Evolutionary conservation across 1,140 invertebrate genomes (phyloP).

Genomic region (Trichonephila clavata): DNA sequence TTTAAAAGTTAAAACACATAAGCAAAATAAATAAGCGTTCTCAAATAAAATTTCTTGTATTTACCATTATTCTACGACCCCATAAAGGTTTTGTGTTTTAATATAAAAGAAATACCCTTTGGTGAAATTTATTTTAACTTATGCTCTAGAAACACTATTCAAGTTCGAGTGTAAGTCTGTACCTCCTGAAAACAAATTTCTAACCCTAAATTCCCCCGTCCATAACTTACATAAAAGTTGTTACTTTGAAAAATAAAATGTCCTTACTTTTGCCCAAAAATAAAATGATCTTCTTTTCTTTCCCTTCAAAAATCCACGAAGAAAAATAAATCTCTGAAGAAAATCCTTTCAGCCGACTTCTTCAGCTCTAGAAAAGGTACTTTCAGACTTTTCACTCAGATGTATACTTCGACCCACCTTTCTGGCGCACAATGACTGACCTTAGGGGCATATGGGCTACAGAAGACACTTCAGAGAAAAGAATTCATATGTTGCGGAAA

Average conservation of each 20-base stretch:
- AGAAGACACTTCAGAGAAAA: neutral
- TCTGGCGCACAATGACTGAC: constrained; percentile 16
- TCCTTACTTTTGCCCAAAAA: neutral
- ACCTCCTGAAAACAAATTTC: constrained; percentile 2
- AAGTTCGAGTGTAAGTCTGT: no score
- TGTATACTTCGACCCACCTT: neutral
- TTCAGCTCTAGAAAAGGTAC: neutral
- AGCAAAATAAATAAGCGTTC: no score
- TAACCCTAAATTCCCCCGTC: neutral
- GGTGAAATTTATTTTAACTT: no score
- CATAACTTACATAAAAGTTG: neutral
- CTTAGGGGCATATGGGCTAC: neutral
- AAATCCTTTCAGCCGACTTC: constrained; percentile 31
- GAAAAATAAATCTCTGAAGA: constrained; percentile 26
- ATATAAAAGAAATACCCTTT: no score
- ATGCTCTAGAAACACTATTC: no score
- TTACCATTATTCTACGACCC: no score
- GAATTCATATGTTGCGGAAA: neutral
- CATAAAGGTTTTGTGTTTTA: no score
- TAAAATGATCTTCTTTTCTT: neutral
- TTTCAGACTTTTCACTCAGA: constrained; percentile 1
- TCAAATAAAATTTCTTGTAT: no score
- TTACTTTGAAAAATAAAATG: neutral
- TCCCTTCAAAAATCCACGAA: neutral
- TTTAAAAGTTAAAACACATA: no score